Evolutionary conservation across 2,888 invertebrate species (phyloP).

Genomic region (Caenorhabditis sinica): DNA sequence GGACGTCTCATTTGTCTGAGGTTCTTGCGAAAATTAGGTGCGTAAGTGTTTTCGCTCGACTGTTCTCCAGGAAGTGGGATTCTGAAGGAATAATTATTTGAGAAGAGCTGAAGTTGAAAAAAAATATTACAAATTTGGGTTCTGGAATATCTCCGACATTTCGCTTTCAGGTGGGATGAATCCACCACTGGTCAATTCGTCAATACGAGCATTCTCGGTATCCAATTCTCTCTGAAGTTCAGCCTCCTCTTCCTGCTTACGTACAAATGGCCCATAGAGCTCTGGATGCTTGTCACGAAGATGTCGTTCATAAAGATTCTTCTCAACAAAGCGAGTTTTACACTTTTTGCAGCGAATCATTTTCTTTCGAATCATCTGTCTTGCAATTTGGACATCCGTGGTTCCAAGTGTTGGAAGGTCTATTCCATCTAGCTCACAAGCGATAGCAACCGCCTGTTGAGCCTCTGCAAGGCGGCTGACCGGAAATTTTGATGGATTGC

Average conservation of each 20-base stretch:
- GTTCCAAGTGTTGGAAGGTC: constrained; percentile 16
- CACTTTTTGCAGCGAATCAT: constrained; percentile 82
- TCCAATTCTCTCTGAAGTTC: constrained; percentile 74
- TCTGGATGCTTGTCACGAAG: constrained; percentile 80
- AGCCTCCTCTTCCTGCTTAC: constrained; percentile 70
- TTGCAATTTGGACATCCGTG: constrained; percentile 42
- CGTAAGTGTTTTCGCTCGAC: no score
- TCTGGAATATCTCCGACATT: constrained; percentile 65
- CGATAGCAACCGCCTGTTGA: constrained; percentile 19
- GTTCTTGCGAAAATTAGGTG: constrained; percentile 28
- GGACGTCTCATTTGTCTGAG: constrained; percentile 75
- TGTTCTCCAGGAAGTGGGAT: constrained; percentile 83
- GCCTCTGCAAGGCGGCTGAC: constrained; percentile 40
- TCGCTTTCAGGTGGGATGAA: constrained; percentile 82
- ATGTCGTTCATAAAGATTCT: constrained; percentile 82
- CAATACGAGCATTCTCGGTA: constrained; percentile 80
- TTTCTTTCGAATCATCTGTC: constrained; percentile 69
- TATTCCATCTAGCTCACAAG: constrained; percentile 34
- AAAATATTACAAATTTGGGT: constrained; percentile 43
- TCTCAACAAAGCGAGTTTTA: constrained; percentile 82
- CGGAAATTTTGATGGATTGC: constrained; percentile 31
- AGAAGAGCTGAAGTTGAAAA: background rate
- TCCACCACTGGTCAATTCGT: constrained; percentile 81
- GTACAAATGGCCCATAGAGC: constrained; percentile 78
- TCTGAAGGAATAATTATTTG: constrained; percentile 55